Evolutionary conservation across 2,113 vertebrate genomes (phyloP).

Genomic region (Cromileptes altivelis): DNA sequence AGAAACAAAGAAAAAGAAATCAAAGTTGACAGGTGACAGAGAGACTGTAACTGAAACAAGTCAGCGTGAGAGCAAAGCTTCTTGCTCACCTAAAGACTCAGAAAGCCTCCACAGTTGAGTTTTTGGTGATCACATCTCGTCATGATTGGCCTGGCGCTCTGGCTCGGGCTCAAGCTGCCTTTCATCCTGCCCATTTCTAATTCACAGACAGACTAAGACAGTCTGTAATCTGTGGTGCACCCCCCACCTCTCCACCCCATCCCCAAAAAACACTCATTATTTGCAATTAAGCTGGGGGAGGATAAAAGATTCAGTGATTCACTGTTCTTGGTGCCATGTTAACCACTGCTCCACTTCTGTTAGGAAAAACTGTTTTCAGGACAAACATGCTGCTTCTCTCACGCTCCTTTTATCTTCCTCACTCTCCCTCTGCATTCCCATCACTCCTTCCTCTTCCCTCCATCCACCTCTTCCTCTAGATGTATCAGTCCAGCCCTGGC

Average conservation of each 20-base stretch:
- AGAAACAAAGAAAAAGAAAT: too few relatives aligned
- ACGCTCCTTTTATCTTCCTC: neutral
- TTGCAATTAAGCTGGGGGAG: conserved; percentile 72
- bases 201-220: conserved; percentile 75
- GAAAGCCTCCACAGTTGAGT: neutral
- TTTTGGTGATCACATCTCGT: conserved; percentile 22
- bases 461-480: conserved; percentile 71
- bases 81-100: conserved; percentile 1
- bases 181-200: conserved; percentile 73
- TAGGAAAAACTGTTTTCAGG: conserved; percentile 36
- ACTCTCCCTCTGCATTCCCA: neutral
- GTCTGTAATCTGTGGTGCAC: conserved; percentile 69
- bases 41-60: neutral
- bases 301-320: conserved; percentile 58
- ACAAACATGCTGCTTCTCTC: conserved; percentile 26
- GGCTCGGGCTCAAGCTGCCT: conserved; percentile 45
- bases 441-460: too few relatives aligned
- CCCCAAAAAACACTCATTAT: conserved; percentile 76
- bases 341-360: conserved; percentile 54
- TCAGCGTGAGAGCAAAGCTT: neutral
- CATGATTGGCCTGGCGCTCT: conserved; percentile 45
- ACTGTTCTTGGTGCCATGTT: conserved; percentile 43
- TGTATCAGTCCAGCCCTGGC: conserved; percentile 99
- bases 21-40: too few relatives aligned
- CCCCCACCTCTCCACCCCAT: conserved; percentile 54